phyloP scores from a whole-genome alignment of 2,888 invertebrate species.

The Ectobius pallidus region DNA sequence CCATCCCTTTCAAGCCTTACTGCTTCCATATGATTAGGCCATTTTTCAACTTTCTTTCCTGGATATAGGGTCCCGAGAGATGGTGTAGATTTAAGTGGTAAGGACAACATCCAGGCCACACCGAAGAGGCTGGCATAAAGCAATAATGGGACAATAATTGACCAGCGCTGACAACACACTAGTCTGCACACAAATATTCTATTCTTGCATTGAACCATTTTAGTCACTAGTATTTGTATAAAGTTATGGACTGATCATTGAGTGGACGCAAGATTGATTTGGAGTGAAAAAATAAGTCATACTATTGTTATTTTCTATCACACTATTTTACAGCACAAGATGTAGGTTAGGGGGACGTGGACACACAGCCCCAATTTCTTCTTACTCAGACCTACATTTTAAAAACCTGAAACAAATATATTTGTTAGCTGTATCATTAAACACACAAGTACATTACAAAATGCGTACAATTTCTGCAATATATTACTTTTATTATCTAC shows the following conservation, averaged over 20 bases:
- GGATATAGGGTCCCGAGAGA: slow-evolving; percentile 25
- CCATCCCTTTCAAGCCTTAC: slow-evolving; percentile 36
- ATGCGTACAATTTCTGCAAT: too few relatives aligned
- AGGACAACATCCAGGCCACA: slow-evolving; percentile 59
- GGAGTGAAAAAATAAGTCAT: neutral
- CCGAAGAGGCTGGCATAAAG: slow-evolving; percentile 62
- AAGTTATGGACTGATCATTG: neutral
- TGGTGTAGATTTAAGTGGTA: slow-evolving; percentile 53
- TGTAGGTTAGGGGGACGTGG: neutral
- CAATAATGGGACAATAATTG: slow-evolving; percentile 60
- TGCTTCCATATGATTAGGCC: slow-evolving; percentile 25
- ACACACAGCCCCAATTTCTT: neutral
- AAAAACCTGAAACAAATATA: neutral
- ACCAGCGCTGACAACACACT: slow-evolving; percentile 55
- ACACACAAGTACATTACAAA: too few relatives aligned
- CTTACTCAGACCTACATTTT: neutral
- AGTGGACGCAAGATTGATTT: slow-evolving; percentile 4
- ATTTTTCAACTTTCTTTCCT: slow-evolving; percentile 26
- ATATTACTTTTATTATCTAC: too few relatives aligned
- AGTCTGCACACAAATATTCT: slow-evolving; percentile 39
- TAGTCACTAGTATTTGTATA: neutral
- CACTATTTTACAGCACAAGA: neutral
- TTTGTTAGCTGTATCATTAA: too few relatives aligned
- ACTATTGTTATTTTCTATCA: neutral
- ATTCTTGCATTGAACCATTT: neutral